Conservation (phyloP, 2,888 invertebrate genomes). For the Chymomyza caudatula region DNA sequence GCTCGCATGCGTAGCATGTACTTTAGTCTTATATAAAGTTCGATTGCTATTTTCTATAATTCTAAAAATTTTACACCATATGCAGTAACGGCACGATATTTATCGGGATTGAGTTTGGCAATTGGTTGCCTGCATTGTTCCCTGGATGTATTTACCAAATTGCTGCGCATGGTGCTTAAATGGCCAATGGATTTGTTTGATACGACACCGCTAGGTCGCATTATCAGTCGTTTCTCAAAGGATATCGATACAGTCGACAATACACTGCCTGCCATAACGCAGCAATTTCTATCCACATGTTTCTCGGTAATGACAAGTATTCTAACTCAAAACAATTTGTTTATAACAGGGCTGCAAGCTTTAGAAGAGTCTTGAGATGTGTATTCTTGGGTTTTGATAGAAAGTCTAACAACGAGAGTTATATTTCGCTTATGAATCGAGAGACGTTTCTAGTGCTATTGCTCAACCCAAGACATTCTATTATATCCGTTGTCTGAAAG, state of each 20-base stretch:
- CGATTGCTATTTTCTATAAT: background rate
- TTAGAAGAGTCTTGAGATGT: background rate
- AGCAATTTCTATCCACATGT: constrained; percentile 77
- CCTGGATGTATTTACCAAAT: constrained; percentile 80
- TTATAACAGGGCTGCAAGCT: background rate
- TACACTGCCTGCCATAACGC: constrained; percentile 77
- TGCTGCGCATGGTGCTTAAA: constrained; percentile 82
- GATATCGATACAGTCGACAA: constrained; percentile 82
- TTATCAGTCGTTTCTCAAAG: constrained; percentile 84
- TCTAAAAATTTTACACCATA: constrained; percentile 28
- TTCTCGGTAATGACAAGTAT: constrained; percentile 78
- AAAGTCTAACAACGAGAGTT: too few species aligned
- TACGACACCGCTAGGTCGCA: constrained; percentile 86
- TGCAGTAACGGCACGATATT: constrained; percentile 75
- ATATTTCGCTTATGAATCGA: too few species aligned
- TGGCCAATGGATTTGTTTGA: constrained; percentile 88
- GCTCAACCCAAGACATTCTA: too few species aligned
- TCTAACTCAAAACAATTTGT: background rate
- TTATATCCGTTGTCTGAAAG: too few species aligned
- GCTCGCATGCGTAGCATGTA: constrained; percentile 33
- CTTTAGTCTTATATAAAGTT: constrained; percentile 8
- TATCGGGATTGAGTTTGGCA: constrained; percentile 76
- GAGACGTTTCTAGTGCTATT: too few species aligned
- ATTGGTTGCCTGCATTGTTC: constrained; percentile 81
- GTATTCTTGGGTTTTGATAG: too few species aligned